Base-by-base conservation (phyloP, 2,113 vertebrate species). In the Toxotes jaculatrix region DNA sequence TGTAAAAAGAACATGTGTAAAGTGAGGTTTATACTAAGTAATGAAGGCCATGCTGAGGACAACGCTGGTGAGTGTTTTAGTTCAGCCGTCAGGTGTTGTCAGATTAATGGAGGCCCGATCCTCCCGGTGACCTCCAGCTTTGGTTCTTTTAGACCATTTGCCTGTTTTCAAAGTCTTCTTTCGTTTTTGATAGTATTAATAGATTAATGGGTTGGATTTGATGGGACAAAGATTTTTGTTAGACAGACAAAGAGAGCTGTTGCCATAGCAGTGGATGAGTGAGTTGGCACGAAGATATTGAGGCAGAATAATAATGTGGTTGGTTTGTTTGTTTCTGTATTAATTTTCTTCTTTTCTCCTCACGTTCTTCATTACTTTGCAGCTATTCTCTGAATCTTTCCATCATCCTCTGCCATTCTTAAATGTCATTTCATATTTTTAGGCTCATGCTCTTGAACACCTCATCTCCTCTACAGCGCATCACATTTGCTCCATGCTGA, bases 391-490 rank as follows among this genome's bases (percentile, higher is more conserved):
- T 43, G 11, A 43, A 11, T 43, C 27, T 47, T 56, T 57, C 40
- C 23, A 5, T 42, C 16, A 23, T 13, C 8, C 36, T 43, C 42
- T 43, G 42, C 10, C 42, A 43, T 43, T 43, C 27, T 43, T 43
- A 12, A 43, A 43, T 7, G 42, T 2, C 42, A 34, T 64, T 21
- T 74, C 16, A 43, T 66, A 7, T 62, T 27, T 42, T 3, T 7
- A 45, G 1, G 10, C 32, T 38, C 27, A 0, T 43, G 42, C 17
- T 49, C 17, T 21, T 49, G 19, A 49, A 7, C 19, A 8, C 19
- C 19, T 21, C 49, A 21, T 21, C 17, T 57, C 47, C 14, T 74
- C 87, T 60, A 38, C 82, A 31, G 14, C 40, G 11, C 62, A 42
- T 23, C 31, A 40, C 7, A 73, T 53, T 45, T 12, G 10, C 45